A percentile compares a stretch with the other conserved stretches of the same genome.
Conservation (phyloP, 2,797 vertebrate genomes). For the Acestrorhynchus altus region DNA sequence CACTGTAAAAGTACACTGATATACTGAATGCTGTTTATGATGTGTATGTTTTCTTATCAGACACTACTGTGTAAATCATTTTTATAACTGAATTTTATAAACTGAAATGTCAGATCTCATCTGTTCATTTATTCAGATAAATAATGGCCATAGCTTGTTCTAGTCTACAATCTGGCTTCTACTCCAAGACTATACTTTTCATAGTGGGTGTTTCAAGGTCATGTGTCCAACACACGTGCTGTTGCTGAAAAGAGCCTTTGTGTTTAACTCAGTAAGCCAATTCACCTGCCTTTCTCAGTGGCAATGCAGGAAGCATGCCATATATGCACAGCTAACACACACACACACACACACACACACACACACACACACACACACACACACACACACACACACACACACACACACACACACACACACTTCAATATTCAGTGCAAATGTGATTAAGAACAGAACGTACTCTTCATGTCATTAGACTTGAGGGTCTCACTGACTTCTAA, state of each 20-base stretch:
- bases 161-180: background rate
- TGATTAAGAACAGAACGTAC: conserved; percentile 77
- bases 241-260: conserved; percentile 58
- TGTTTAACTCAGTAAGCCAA: conserved; percentile 49
- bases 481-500: conserved; percentile 91
- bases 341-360: background rate
- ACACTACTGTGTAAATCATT: no score
- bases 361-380: background rate
- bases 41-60: no score
- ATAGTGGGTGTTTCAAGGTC: conserved; percentile 21
- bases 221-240: conserved; percentile 48
- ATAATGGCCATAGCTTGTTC: background rate
- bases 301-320: conserved; percentile 11
- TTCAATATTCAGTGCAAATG: background rate
- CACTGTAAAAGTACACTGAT: no score
- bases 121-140: background rate
- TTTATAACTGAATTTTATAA: no score
- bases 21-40: no score
- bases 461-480: conserved; percentile 92
- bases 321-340: background rate
- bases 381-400: background rate
- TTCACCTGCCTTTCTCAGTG: conserved; percentile 40
- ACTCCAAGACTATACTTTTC: conserved; percentile 6
- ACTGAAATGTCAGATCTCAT: no score
- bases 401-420: background rate